Conservation (phyloP, 2,113 vertebrate species). For the Aegotheles bennettii region DNA sequence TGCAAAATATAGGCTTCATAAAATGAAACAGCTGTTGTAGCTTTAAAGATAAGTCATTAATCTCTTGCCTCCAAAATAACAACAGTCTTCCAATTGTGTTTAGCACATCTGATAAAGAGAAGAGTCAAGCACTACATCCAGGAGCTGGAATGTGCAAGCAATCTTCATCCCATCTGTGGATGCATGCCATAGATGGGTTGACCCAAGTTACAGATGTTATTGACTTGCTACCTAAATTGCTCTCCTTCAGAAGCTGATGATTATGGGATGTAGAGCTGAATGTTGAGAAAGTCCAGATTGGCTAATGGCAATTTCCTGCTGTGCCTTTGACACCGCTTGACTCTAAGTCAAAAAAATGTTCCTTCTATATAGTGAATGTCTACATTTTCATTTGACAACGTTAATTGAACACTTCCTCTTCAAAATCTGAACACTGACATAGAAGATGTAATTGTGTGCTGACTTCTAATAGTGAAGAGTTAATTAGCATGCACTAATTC, state of each 20-base stretch:
- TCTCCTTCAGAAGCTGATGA: slow-evolving; percentile 31
- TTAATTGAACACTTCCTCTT: slow-evolving; percentile 58
- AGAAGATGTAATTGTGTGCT: slow-evolving; percentile 30
- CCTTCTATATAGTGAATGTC: slow-evolving; percentile 31
- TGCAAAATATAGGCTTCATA: background rate
- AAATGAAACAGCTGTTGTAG: slow-evolving; percentile 15
- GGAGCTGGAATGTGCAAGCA: slow-evolving; percentile 28
- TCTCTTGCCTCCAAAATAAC: background rate
- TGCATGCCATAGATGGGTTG: background rate
- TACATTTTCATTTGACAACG: slow-evolving; percentile 48
- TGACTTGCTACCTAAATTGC: slow-evolving; percentile 46
- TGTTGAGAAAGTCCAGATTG: slow-evolving; percentile 71
- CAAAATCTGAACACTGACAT: slow-evolving; percentile 13
- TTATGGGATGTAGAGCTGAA: slow-evolving; percentile 29
- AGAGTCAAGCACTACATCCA: background rate
- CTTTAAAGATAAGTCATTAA: slow-evolving; percentile 1
- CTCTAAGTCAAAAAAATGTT: slow-evolving; percentile 61
- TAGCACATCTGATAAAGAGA: slow-evolving; percentile 1
- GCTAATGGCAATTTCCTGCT: slow-evolving; percentile 64
- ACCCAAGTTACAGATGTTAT: slow-evolving; percentile 1
- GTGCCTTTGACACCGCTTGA: slow-evolving; percentile 52
- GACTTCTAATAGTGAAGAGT: slow-evolving; percentile 43
- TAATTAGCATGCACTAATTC: slow-evolving; percentile 42
- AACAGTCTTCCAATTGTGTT: background rate
- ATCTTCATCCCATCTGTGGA: slow-evolving; percentile 32